Evolutionary conservation across 2,888 invertebrate species (phyloP), one percentile per base, ranked within the genome.

Genomic region (Tachina fera): DNA sequence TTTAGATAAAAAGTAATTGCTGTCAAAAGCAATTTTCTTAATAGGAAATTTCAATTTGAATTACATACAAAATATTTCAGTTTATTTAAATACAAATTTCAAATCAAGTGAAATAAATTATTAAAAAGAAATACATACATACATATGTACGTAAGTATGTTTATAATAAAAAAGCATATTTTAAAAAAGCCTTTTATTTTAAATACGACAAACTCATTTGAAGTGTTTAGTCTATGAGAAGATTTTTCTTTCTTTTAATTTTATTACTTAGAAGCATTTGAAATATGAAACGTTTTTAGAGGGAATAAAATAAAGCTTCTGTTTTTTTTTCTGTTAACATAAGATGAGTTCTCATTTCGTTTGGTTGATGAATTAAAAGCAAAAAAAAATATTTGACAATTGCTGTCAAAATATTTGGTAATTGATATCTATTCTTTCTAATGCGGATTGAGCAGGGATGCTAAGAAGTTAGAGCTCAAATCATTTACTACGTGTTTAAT

Each of bases 391-490:
- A 9, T 51, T 76, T 87, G 88, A 88, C 86, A 87, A 88, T 58
- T 74, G 87, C 87, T 88, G 88, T 88, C 88, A 88, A 87, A 88
- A 88, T 87, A 88, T 87, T 87, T 87, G 75, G 88, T 87, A 88
- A 88, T 87, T 87, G 88, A 88, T 88, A 88, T 83, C 83, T 76
- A 84, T 76, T 75, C 51, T 51, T 61, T 63, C 16, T 75, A 80
- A 86, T 71, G 65, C 76, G 61, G 45, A 53, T 75, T 13, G 13
- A 75, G 16, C 1, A 51, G 16, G 51, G 19, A 79, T 60, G 31
- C 39, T 39, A 43, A 39, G 16, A 31, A 61, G 16, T 51, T 41
- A 43, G 79, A 86, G 83, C 79, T 75, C 53, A 79, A 82, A 76
- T 75, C 82, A 82, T 79, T 86, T 85, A 63, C 43, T 63, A 11